Conservation (phyloP, 2,113 vertebrate species). For the Channa maculata region DNA sequence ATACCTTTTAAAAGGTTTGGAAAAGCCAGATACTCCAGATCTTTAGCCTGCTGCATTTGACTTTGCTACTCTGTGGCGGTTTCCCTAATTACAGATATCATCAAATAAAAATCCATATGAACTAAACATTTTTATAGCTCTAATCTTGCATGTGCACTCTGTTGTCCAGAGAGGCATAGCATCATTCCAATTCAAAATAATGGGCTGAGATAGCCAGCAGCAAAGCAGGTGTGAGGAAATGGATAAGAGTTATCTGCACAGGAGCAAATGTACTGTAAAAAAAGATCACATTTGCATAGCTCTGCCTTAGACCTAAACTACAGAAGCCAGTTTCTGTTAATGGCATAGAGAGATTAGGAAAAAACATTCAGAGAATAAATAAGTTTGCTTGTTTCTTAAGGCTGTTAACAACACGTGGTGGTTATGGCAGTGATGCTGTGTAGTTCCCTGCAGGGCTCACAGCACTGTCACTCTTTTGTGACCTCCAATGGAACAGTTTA, state of each 20-base stretch:
- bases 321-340: conserved; percentile 20
- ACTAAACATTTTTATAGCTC: conserved; percentile 16
- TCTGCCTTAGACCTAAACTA: conserved; percentile 31
- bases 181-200: conserved; percentile 43
- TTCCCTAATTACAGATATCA: conserved; percentile 10
- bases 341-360: conserved; percentile 26
- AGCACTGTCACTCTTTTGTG: conserved; percentile 45
- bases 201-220: conserved; percentile 36
- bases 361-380: conserved; percentile 47
- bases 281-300: conserved; percentile 57
- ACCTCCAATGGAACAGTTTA: conserved; percentile 65
- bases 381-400: conserved; percentile 36
- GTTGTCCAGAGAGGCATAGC: not conserved
- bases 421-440: conserved; percentile 1
- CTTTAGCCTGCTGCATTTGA: conserved; percentile 22
- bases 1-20: conserved; percentile 56
- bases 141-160: conserved; percentile 13
- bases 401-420: conserved; percentile 34
- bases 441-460: conserved; percentile 29
- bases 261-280: conserved; percentile 35
- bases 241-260: conserved; percentile 54
- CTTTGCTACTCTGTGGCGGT: conserved; percentile 8
- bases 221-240: conserved; percentile 28
- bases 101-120: conserved; percentile 10
- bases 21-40: conserved; percentile 29